A percentile compares a stretch with the other conserved stretches of the same genome.
Evolutionary conservation across 1,140 invertebrate species (phyloP).

Genomic region (Mya arenaria): DNA sequence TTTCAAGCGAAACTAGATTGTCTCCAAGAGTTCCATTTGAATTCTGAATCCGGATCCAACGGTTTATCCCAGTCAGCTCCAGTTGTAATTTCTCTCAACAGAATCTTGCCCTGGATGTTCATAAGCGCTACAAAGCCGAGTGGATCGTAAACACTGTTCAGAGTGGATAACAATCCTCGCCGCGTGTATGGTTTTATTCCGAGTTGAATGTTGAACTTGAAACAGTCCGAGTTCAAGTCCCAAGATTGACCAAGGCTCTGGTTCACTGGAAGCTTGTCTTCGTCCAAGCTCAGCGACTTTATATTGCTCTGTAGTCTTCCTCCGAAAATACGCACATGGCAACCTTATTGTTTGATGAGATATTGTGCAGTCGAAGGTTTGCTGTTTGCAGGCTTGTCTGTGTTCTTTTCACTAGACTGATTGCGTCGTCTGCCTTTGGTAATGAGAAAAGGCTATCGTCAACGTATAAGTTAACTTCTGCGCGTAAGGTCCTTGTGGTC

Average conservation of each 20-base stretch:
- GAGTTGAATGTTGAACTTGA: conserved; percentile 4
- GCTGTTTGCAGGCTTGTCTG: background rate
- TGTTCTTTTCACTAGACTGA: conserved; percentile 28
- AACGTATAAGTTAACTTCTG: conserved; percentile 56
- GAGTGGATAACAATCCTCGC: conserved; percentile 44
- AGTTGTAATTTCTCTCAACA: conserved; percentile 19
- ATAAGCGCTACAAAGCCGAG: conserved; percentile 47
- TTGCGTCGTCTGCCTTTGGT: background rate
- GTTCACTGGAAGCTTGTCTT: conserved; percentile 30
- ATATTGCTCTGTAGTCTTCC: conserved; percentile 45
- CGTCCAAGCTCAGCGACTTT: conserved; percentile 16
- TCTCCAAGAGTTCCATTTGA: background rate
- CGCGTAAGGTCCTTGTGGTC: conserved; percentile 29
- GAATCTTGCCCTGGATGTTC: conserved; percentile 39
- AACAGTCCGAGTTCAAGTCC: conserved; percentile 37
- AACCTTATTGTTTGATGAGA: conserved; percentile 33
- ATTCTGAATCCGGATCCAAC: background rate
- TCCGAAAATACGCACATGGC: conserved; percentile 35
- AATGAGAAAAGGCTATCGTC: conserved; percentile 48
- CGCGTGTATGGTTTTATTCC: conserved; percentile 48
- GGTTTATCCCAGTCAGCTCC: too few species aligned
- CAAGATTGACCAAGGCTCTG: conserved; percentile 44
- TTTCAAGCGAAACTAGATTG: background rate
- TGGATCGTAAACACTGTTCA: conserved; percentile 52
- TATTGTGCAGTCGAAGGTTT: conserved; percentile 49